phyloP scores from a whole-genome alignment of 2,888 invertebrate species.

The Prostheceraeus crozeri region DNA sequence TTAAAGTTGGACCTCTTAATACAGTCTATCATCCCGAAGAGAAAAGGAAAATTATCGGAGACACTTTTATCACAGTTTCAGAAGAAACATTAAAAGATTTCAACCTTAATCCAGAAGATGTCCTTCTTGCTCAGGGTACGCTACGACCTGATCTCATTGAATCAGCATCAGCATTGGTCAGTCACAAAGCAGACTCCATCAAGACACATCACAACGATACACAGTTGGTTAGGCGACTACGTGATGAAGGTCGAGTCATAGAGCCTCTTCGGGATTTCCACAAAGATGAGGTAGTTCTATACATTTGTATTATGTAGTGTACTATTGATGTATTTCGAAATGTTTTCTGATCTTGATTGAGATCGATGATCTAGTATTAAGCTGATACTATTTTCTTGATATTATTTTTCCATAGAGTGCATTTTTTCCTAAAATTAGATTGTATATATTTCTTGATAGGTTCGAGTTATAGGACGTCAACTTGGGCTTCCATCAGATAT shows the following conservation, averaged over 20 bases:
- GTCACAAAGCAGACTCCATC: constrained; percentile 79
- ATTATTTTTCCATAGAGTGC: too few species aligned
- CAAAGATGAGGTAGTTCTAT: constrained; percentile 94
- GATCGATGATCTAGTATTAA: too few species aligned
- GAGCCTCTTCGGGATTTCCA: constrained; percentile 98
- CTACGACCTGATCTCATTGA: constrained; percentile 94
- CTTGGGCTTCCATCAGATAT: constrained; percentile 76
- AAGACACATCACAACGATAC: constrained; percentile 99
- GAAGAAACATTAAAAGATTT: constrained; percentile 79
- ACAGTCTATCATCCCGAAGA: constrained; percentile 72
- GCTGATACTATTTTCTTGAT: too few species aligned
- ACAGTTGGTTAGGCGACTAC: constrained; percentile 73
- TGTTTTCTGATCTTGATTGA: too few species aligned
- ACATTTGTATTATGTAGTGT: neutral
- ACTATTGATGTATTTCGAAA: too few species aligned
- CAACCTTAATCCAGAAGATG: constrained; percentile 71
- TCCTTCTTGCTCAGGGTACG: constrained; percentile 59
- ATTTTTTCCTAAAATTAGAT: too few species aligned
- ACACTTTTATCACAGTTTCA: constrained; percentile 85
- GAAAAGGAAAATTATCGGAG: constrained; percentile 95
- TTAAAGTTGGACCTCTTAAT: constrained; percentile 44
- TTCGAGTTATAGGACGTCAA: constrained; percentile 76
- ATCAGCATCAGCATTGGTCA: constrained; percentile 79
- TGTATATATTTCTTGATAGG: too few species aligned
- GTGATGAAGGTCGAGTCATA: constrained; percentile 73